Conservation (phyloP, 2,113 vertebrate species). For the Maccullochella peelii region DNA sequence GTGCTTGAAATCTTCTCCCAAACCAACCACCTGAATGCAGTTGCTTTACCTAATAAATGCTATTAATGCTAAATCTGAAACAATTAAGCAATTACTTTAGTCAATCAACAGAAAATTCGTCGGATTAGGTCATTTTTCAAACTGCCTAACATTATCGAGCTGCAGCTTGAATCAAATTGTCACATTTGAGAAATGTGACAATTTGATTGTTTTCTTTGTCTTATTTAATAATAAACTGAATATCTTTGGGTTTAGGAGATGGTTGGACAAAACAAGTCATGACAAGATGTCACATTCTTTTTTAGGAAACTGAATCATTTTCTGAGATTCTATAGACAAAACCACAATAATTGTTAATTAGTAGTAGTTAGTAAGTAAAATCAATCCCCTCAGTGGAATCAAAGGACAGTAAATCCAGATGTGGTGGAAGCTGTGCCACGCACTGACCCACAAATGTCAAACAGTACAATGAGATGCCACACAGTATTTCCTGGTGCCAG, state of each 20-base stretch:
- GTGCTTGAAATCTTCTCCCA: background rate
- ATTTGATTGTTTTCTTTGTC: background rate
- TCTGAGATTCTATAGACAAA: background rate
- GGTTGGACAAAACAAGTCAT: background rate
- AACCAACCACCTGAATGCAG: background rate
- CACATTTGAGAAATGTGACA: background rate
- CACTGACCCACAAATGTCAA: background rate
- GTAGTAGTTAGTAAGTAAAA: too few species aligned
- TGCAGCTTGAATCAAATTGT: too few species aligned
- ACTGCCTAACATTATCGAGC: background rate
- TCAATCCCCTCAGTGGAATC: too few species aligned
- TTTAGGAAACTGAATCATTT: background rate
- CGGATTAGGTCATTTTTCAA: background rate
- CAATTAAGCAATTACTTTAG: background rate
- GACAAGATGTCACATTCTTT: background rate
- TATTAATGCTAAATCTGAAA: background rate
- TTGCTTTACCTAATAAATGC: background rate
- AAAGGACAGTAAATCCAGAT: background rate
- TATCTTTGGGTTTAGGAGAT: background rate
- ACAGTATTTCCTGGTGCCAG: background rate
- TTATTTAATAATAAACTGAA: background rate
- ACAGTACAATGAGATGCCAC: background rate
- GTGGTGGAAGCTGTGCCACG: background rate
- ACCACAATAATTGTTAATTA: too few species aligned
- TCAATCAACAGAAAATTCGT: background rate